These are phyloP conservation scores for Lymantria monacha DNA, from an alignment of 2,888 invertebrate species.

Conservation along the genomic window DNA sequence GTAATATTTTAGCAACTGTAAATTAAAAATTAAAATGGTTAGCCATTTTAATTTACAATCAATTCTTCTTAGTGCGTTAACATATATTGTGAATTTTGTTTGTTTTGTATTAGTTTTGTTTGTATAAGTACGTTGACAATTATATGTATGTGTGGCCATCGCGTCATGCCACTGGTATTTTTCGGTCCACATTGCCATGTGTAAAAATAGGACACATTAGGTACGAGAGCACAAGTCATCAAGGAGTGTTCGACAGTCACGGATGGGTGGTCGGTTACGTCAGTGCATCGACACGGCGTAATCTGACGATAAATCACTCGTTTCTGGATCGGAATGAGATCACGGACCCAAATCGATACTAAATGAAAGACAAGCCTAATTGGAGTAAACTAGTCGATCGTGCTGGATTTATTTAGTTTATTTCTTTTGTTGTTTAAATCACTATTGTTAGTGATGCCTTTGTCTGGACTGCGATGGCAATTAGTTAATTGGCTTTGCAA, in stretches of 20 bases:
- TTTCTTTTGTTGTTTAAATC: constrained; percentile 32
- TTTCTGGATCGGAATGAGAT: constrained; percentile 75
- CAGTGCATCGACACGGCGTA: constrained; percentile 62
- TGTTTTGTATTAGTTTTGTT: neutral
- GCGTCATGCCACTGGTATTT: constrained; percentile 41
- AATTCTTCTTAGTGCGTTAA: too few species aligned
- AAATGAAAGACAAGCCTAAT: constrained; percentile 60
- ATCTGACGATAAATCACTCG: constrained; percentile 69
- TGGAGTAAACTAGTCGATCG: constrained; percentile 40
- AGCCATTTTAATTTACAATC: too few species aligned
- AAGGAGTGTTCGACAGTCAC: constrained; percentile 75
- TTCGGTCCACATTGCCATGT: constrained; percentile 55
- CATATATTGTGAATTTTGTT: neutral
- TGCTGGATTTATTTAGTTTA: constrained; percentile 33
- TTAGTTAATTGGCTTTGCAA: constrained; percentile 31
- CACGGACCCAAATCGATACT: constrained; percentile 62
- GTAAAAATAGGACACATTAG: constrained; percentile 67
- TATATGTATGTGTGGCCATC: constrained; percentile 6
- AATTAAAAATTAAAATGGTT: too few species aligned
- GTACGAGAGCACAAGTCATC: constrained; percentile 51
- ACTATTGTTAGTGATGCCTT: constrained; percentile 33
- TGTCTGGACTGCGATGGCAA: constrained; percentile 29
- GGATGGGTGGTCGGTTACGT: constrained; percentile 72
- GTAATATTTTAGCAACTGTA: too few species aligned
- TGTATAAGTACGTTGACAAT: neutral